Percentiles rank a stretch among this genome's conserved stretches.
These are phyloP conservation scores for Drosophila greeni DNA, from an alignment of 2,888 invertebrate species.

Conservation along the genomic window DNA sequence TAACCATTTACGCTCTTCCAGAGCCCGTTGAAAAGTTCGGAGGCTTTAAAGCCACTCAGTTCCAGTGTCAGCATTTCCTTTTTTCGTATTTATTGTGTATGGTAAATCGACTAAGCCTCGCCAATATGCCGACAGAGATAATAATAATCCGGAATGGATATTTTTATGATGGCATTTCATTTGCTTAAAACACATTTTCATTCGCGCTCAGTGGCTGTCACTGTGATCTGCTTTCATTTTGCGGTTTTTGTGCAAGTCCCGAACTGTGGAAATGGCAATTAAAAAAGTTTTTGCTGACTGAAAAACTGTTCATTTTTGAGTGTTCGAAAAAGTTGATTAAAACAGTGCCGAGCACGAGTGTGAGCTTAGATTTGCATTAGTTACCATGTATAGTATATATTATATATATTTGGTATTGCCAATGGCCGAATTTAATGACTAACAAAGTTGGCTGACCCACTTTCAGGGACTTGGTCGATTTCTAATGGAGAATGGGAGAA, in stretches of 20 bases:
- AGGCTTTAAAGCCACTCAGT: slow-evolving; percentile 7
- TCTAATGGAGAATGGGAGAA: background rate
- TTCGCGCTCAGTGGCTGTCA: slow-evolving; percentile 8
- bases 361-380: slow-evolving; percentile 35
- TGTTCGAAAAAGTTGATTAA: slow-evolving; percentile 54
- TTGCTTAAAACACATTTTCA: slow-evolving; percentile 25
- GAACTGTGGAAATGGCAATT: slow-evolving; percentile 49
- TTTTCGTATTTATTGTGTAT: background rate
- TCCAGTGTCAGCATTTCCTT: background rate
- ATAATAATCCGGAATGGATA: slow-evolving; percentile 29
- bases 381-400: slow-evolving; percentile 9
- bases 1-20: slow-evolving; percentile 12
- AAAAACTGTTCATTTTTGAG: slow-evolving; percentile 45
- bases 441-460: slow-evolving; percentile 60
- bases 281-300: slow-evolving; percentile 50
- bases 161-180: slow-evolving; percentile 24
- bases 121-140: slow-evolving; percentile 35
- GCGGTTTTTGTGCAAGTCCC: slow-evolving; percentile 37
- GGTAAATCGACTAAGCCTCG: slow-evolving; percentile 6
- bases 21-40: background rate
- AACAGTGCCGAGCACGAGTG: slow-evolving; percentile 23
- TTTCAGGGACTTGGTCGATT: slow-evolving; percentile 38
- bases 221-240: slow-evolving; percentile 24
- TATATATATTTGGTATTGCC: slow-evolving; percentile 39
- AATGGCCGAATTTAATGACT: slow-evolving; percentile 40